Evolutionary conservation across 1,140 invertebrate species (phyloP), one percentile per base, ranked within the genome.

Genomic region (Phortica variegata): DNA sequence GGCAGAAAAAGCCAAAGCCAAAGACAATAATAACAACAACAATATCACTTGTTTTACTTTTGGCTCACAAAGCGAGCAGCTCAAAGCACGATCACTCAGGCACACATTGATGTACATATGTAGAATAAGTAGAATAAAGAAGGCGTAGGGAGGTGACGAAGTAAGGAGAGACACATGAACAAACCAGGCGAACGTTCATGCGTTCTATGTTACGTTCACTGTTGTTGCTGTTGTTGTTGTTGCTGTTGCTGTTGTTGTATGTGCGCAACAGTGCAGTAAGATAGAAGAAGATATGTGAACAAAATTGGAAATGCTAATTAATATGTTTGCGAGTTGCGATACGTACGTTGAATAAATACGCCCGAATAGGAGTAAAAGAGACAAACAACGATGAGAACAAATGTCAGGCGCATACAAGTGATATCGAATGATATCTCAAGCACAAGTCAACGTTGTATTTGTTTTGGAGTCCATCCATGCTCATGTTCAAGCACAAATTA

Each of bases 221-320:
- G n/a, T n/a, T 29, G 26, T 29, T 12, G 26, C 26, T 29, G 26
- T 12, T 12, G 12, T 12, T 29, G 26, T 12, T 12, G 6, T 12
- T 7, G 26, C 26, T 12, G 12, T 12, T 29, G 26, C 26, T 12
- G 6, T 12, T 29, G 26, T 12, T 29, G 26, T 12, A n/a, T 49
- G 56, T 65, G 62, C 62, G 63, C 62, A 66, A 48, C 63, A 60
- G 62, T 66, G 63, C 62, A 62, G 59, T 56, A 65, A 62, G 62
- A 66, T 66, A 49, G 43, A 43, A 36, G 56, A 52, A 66, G 60
- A 68, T 68, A 66, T 62, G 60, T 60, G 68, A 68, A 68, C 56
- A 47, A 57, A 66, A 66, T 66, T 66, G 62, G 60, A 66, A 66
- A 66, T 66, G 63, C 62, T 68, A 66, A 66, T 66, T 68, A 66